Evolutionary conservation across 2,797 vertebrate genomes (phyloP).

Genomic region (Fundulus diaphanus): DNA sequence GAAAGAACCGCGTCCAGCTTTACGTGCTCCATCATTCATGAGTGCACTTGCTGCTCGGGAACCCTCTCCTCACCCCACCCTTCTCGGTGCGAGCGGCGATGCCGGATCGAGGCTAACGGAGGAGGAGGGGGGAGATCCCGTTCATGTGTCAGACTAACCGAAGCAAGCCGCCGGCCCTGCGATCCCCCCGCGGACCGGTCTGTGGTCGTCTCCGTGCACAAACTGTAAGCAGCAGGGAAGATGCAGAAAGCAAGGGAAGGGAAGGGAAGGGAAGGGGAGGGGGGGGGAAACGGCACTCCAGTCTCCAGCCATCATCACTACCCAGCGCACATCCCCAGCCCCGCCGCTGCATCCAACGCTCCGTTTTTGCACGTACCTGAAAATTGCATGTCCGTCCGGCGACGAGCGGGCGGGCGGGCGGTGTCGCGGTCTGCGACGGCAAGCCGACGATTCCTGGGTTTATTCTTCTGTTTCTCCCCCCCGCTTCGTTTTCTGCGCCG

Average conservation of each 20-base stretch:
- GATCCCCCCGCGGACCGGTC: background rate
- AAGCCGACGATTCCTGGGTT: constrained; percentile 34
- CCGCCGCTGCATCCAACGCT: constrained; percentile 56
- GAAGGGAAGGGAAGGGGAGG: rapidly evolving
- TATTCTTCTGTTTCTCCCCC: constrained; percentile 1
- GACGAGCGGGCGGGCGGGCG: constrained; percentile 43
- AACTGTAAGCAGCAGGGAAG: background rate
- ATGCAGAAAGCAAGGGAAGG: constrained; percentile 12
- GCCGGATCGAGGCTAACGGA: constrained; percentile 70
- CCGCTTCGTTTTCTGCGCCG: constrained; percentile 47
- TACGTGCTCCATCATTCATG: constrained; percentile 46
- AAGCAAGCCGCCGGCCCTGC: constrained; percentile 1
- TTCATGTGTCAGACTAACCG: constrained; percentile 47
- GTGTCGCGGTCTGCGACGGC: constrained; percentile 56
- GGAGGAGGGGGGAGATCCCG: constrained; percentile 39
- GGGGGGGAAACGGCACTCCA: constrained; percentile 10
- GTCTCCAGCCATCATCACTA: constrained; percentile 78
- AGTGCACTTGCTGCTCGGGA: constrained; percentile 62
- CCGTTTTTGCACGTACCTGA: constrained; percentile 69
- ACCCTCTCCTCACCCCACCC: constrained; percentile 79
- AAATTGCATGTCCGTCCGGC: constrained; percentile 80
- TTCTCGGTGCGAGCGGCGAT: constrained; percentile 69
- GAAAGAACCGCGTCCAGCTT: background rate
- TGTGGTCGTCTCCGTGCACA: background rate
- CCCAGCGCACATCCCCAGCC: constrained; percentile 68